Evolutionary conservation across 2,113 vertebrate genomes (phyloP), one percentile per base, ranked within the genome.

Genomic region (Arothron firmamentum): DNA sequence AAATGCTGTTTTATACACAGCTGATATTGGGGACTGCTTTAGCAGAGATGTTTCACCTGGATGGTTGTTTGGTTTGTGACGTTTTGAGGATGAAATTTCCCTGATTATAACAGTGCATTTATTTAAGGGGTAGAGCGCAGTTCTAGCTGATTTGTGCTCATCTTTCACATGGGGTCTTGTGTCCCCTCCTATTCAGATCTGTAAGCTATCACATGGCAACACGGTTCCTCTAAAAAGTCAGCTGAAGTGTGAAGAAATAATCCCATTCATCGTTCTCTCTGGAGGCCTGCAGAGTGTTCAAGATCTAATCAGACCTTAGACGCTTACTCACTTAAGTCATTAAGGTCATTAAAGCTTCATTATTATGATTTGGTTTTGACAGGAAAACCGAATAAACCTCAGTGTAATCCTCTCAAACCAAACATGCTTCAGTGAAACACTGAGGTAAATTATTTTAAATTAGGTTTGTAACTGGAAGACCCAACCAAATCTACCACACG

Each of bases 281-380:
- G 41, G 47, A 66, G 65, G 70, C 74, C 61, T 67, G 49, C 19
- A 1, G 76, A 48, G 64, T 59, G 70, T 70, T 73, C 65, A 20
- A 63, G 62, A 65, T 78, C 67, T 76, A 77, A 86, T 80, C 73
- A 79, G 64, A 61, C 63, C 52, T 46, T 48, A 51, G 63, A 75
- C 70, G 75, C 75, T 80, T 78, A 67, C 69, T 70, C 80, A 59
- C 64, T 78, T 59, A 79, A 84, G 74, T 78, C 74, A 86, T 87
- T 80, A 74, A 65, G 74, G 62, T 85, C 75, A 86, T 86, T 82
- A 80, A 65, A 80, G 68, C 74, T 66, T 75, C 74, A 85, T 85
- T 84, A 82, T 82, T 87, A 78, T 72, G 82, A 81, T 82, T 74
- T 74, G 64, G 55, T 75, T 84, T 81, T 78, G 77, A 87, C 79